These are phyloP conservation scores for Thalpophila matura DNA, from an alignment of 2,888 invertebrate genomes.

Conservation along the genomic window DNA sequence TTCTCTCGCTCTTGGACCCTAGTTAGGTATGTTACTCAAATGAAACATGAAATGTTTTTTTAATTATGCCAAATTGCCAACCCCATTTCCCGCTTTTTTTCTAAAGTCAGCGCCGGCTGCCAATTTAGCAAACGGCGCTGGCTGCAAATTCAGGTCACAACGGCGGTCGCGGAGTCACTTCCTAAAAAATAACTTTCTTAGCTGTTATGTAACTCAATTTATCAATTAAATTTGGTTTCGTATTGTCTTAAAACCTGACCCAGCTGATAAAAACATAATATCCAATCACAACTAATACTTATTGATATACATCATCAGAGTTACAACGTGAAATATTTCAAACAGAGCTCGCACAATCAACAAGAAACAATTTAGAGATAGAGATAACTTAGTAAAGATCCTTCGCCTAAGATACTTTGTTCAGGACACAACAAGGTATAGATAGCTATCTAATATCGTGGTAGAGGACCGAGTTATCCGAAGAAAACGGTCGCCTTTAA, in stretches of 20 bases:
- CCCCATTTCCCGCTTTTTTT: too few relatives aligned
- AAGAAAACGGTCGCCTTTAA: conserved; percentile 88
- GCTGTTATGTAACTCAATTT: too few relatives aligned
- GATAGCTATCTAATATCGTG: conserved; percentile 71
- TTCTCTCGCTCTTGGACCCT: too few relatives aligned
- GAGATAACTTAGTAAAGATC: conserved; percentile 73
- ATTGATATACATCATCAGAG: not conserved
- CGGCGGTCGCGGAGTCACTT: too few relatives aligned
- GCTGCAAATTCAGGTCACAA: too few relatives aligned
- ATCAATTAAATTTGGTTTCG: not conserved
- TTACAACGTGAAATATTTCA: conserved; percentile 14
- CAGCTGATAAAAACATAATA: too few relatives aligned
- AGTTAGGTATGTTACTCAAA: too few relatives aligned
- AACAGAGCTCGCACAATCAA: conserved; percentile 55
- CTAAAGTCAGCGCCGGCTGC: too few relatives aligned
- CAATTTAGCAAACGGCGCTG: too few relatives aligned
- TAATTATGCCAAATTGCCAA: too few relatives aligned
- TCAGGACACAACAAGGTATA: conserved; percentile 65
- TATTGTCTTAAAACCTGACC: not conserved
- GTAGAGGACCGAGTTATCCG: conserved; percentile 80
- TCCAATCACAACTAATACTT: not conserved
- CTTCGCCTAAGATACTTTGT: conserved; percentile 72
- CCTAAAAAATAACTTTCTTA: too few relatives aligned
- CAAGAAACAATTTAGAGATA: conserved; percentile 68
- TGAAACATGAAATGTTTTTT: too few relatives aligned